Evolutionary conservation across 2,888 invertebrate genomes (phyloP).

Genomic region (Chalcis sispes): DNA sequence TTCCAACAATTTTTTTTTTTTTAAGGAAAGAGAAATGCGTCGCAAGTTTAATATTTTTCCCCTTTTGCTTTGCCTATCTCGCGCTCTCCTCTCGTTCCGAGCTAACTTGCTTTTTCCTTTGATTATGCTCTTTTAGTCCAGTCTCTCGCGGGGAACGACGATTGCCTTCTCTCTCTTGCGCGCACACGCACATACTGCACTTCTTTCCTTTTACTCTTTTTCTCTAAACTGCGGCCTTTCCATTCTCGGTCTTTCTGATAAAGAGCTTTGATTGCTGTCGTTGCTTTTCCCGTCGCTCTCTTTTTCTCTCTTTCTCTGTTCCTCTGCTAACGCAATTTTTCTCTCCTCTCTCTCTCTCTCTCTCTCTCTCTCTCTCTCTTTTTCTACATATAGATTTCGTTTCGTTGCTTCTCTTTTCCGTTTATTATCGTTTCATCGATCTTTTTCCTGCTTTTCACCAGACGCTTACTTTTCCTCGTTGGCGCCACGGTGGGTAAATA

Average conservation of each 20-base stretch:
- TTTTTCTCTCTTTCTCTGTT: neutral
- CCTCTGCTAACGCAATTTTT: too few species aligned
- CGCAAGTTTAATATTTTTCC: too few species aligned
- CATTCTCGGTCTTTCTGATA: neutral
- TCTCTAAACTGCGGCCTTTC: neutral
- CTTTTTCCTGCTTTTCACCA: neutral
- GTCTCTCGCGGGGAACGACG: neutral
- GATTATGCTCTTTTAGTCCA: conserved; percentile 14
- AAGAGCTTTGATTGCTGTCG: conserved; percentile 21
- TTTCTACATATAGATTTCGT: too few species aligned
- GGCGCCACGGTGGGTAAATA: too few species aligned
- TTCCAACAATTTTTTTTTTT: neutral
- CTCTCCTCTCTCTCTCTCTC: neutral
- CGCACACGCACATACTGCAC: too few species aligned
- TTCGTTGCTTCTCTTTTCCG: too few species aligned
- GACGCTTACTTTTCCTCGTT: neutral
- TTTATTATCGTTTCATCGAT: conserved; percentile 16
- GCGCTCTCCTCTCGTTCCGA: neutral
- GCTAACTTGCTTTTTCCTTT: conserved; percentile 2
- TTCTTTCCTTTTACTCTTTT: neutral
- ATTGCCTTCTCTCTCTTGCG: conserved; percentile 2
- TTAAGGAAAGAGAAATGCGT: neutral
- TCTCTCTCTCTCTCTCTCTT: neutral
- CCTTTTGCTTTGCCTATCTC: neutral
- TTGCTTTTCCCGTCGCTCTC: neutral